Conservation (phyloP, 1,140 invertebrate species). For the Drosophila sp. region DNA sequence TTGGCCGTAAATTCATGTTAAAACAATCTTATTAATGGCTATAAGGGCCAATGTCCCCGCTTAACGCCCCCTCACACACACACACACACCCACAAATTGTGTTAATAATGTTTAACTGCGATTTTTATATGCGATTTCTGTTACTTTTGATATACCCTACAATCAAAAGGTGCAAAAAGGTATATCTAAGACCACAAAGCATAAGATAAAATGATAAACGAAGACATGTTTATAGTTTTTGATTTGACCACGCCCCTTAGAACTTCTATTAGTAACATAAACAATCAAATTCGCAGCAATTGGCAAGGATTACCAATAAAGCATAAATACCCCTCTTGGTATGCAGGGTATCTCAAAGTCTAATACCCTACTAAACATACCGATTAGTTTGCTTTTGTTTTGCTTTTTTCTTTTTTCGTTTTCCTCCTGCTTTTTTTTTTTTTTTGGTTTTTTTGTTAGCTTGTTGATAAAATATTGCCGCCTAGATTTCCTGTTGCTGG, state of each 20-base stretch:
- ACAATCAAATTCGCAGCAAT: too few species aligned
- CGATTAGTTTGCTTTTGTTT: background rate
- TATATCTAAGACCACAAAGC: background rate
- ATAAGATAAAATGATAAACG: too few species aligned
- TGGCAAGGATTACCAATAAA: too few species aligned
- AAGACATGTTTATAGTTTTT: too few species aligned
- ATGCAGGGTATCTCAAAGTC: background rate
- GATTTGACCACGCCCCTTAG: too few species aligned
- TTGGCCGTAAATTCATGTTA: constrained; percentile 76
- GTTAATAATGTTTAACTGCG: constrained; percentile 79
- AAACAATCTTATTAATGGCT: constrained; percentile 80
- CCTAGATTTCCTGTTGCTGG: constrained; percentile 71
- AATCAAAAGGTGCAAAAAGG: background rate
- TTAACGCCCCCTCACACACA: constrained; percentile 4
- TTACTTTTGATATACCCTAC: background rate
- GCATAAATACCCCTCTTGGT: background rate
- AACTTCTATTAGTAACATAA: too few species aligned
- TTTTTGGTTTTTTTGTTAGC: constrained; percentile 28
- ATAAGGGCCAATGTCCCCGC: constrained; percentile 43
- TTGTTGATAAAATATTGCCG: constrained; percentile 63
- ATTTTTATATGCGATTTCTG: constrained; percentile 69
- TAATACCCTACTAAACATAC: background rate
- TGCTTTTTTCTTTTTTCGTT: background rate
- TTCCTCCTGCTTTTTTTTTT: constrained; percentile 1
- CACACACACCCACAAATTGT: constrained; percentile 34